Conservation (phyloP, 2,888 invertebrate species). For the Oscheius onirici region DNA sequence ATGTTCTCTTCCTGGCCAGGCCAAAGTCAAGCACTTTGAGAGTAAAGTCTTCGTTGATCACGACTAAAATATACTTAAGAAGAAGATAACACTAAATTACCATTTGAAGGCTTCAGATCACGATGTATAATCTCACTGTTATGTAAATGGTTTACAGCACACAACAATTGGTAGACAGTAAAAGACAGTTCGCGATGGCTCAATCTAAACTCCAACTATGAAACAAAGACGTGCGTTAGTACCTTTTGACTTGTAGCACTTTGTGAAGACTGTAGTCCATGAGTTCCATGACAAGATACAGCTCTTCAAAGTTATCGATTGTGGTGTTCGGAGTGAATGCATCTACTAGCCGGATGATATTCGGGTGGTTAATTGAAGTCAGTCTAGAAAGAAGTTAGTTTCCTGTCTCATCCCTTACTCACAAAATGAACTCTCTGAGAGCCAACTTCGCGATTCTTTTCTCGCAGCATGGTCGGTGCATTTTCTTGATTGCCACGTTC, state of each 20-base stretch:
- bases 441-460: conserved; percentile 98
- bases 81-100: conserved; percentile 1
- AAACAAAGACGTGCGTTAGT: background rate
- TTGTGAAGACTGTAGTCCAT: conserved; percentile 58
- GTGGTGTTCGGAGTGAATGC: conserved; percentile 98
- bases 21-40: conserved; percentile 99
- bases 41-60: conserved; percentile 98
- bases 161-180: conserved; percentile 98
- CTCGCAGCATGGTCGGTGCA: conserved; percentile 99
- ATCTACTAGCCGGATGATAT: conserved; percentile 96
- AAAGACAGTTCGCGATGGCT: conserved; percentile 99
- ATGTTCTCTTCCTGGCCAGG: conserved; percentile 85
- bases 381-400: conserved; percentile 78
- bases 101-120: conserved; percentile 12
- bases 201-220: conserved; percentile 74
- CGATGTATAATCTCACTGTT: conserved; percentile 81
- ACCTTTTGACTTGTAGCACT: conserved; percentile 44
- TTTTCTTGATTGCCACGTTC: conserved; percentile 98
- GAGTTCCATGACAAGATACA: conserved; percentile 90
- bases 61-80: conserved; percentile 72
- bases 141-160: conserved; percentile 99
- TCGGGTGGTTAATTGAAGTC: conserved; percentile 99
- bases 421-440: conserved; percentile 95
- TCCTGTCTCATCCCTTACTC: no score
- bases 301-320: conserved; percentile 97